Evolutionary conservation across 1,140 invertebrate genomes (phyloP).

Genomic region (Cherax destructor): DNA sequence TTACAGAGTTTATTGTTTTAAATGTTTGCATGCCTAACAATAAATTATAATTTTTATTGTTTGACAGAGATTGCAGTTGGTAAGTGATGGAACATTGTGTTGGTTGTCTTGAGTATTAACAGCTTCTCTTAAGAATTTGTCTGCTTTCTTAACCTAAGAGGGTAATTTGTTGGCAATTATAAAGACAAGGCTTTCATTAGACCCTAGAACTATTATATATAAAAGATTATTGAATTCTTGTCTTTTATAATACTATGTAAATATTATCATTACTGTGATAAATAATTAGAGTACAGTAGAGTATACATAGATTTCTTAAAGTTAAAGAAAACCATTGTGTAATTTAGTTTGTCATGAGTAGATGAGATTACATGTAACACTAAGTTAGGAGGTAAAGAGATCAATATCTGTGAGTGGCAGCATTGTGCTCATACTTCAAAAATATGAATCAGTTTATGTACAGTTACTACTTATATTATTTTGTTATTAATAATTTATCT

Average conservation of each 20-base stretch:
- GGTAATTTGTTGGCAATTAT: background rate
- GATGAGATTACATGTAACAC: background rate
- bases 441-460: no score
- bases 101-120: background rate
- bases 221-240: no score
- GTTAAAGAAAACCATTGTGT: background rate
- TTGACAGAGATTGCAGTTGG: slow-evolving; percentile 60
- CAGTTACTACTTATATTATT: no score
- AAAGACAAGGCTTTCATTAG: background rate
- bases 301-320: background rate
- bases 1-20: background rate
- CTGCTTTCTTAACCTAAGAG: background rate
- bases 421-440: no score
- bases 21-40: slow-evolving; percentile 4
- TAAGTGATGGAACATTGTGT: slow-evolving; percentile 36
- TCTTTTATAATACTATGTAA: no score
- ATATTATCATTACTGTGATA: background rate
- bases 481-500: no score
- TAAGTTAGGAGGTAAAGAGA: background rate
- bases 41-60: slow-evolving; percentile 21
- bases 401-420: background rate
- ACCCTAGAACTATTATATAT: no score
- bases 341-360: background rate
- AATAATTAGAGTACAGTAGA: background rate
- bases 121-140: background rate